These are phyloP conservation scores for Micronycteris hirsuta DNA, from an alignment of 2,113 vertebrate genomes.

Conservation along the genomic window DNA sequence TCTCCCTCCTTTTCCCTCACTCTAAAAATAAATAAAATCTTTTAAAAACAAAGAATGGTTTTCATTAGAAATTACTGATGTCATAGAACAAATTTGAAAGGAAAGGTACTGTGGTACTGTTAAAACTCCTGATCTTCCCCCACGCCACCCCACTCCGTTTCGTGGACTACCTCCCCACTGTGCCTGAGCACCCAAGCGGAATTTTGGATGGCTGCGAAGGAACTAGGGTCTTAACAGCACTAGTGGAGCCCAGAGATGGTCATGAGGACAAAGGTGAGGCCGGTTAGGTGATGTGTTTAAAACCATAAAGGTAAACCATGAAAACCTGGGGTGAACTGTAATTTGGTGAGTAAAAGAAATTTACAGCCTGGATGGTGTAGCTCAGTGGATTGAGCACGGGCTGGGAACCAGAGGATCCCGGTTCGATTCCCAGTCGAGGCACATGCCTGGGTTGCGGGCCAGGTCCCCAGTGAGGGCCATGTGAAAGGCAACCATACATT, in stretches of 20 bases:
- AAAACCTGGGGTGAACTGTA: background rate
- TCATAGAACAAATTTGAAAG: background rate
- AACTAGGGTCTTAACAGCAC: background rate
- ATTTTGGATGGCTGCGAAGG: background rate
- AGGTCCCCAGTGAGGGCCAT: too few species aligned
- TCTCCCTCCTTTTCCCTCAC: too few species aligned
- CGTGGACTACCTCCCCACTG: background rate
- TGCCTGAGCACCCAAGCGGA: background rate
- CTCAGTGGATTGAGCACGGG: too few species aligned
- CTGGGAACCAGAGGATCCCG: too few species aligned
- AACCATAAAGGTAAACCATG: background rate
- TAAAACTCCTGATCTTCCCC: background rate
- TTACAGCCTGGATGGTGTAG: too few species aligned
- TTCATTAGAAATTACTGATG: slow-evolving; percentile 41
- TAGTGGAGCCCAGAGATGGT: background rate
- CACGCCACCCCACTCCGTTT: rapidly evolving
- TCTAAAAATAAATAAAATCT: too few species aligned
- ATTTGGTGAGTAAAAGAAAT: background rate
- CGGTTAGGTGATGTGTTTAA: background rate
- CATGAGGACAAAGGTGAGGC: background rate
- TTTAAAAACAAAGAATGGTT: background rate
- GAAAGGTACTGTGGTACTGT: background rate
- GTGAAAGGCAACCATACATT: too few species aligned
- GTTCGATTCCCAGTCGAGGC: too few species aligned
- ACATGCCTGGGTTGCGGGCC: too few species aligned